Evolutionary conservation across 2,113 vertebrate species (phyloP), one percentile per base, ranked within the genome.

Genomic region (Abramis brama): DNA sequence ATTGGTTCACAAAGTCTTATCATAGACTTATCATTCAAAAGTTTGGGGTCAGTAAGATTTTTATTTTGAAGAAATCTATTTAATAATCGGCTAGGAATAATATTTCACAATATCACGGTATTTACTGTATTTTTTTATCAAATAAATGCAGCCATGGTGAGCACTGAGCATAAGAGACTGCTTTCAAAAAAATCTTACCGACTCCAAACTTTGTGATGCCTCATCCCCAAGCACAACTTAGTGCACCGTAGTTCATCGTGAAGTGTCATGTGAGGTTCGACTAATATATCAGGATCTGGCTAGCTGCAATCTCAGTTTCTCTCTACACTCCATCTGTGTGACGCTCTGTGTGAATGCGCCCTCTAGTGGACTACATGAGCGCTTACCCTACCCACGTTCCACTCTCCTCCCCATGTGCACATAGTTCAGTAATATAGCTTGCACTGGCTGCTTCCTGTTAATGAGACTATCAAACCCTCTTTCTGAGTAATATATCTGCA

Each of bases 351-450:
- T 75, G 11, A 62, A 68, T 74, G 55, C 23, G 59, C 84, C 85
- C 74, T 86, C 87, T 88, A n/a, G 75, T 88, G 87, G 87, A 68
- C 30, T 70, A 25, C 15, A 27, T 30, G 30, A 43, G 83, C 30
- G 47, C 21, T 74, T 36, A 7, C 82, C 43, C 9, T 12, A n/a
- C 57, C 78, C 55, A 59, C 21, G 5, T n/a, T 59, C 39, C 39
- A 2, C 43, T 74, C n/a, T 75, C 6, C 1, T 52, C 47, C 75
- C 47, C 36, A 43, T 43, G 70, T 73, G 36, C 11, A n/a, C 9
- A 43, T 50, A 75, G 73, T 27, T 27, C 73, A 50, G 73, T 50
- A 25, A 47, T 76, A 50, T 2, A 50, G n/a, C 73, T 27, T 76
- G n/a, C 39, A 52, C 45, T 17, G 4, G 13, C 73, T 47, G 73